Evolutionary conservation across 2,888 invertebrate genomes (phyloP).

Genomic region (Dicyrtomina minuta): DNA sequence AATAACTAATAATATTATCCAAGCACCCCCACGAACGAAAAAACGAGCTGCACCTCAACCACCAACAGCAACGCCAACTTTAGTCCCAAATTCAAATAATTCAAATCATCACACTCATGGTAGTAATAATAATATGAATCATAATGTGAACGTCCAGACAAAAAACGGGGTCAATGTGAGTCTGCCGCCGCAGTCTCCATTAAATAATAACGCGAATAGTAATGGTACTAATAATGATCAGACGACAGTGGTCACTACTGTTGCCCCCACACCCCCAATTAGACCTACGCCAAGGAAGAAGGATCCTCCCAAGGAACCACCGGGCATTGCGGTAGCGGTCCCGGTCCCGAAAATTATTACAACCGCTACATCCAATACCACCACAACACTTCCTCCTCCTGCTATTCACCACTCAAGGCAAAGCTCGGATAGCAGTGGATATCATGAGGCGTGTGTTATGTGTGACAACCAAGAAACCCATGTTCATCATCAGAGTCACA

Average conservation of each 20-base stretch:
- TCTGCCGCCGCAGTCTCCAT: constrained; percentile 61
- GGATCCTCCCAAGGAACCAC: constrained; percentile 48
- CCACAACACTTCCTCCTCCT: no score
- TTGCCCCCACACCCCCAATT: constrained; percentile 44
- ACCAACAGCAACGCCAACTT: constrained; percentile 25
- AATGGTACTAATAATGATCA: constrained; percentile 30
- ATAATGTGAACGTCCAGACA: neutral
- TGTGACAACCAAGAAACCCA: constrained; percentile 63
- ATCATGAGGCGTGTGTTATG: constrained; percentile 69
- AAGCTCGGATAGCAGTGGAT: constrained; percentile 72
- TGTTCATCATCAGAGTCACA: no score
- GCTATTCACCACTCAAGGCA: constrained; percentile 68
- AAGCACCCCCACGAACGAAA: constrained; percentile 49
- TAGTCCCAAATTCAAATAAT: constrained; percentile 10
- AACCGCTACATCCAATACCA: constrained; percentile 43
- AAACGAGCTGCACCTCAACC: constrained; percentile 53
- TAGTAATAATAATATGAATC: neutral
- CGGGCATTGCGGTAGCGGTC: constrained; percentile 36
- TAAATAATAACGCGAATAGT: constrained; percentile 48
- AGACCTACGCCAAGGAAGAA: constrained; percentile 47
- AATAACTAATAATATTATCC: constrained; percentile 25
- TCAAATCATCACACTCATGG: no score
- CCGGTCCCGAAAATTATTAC: no score
- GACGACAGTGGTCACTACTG: constrained; percentile 27
- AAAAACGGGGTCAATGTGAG: constrained; percentile 39